phyloP scores from a whole-genome alignment of 1,140 invertebrate genomes.

The Drosophila nikananu region DNA sequence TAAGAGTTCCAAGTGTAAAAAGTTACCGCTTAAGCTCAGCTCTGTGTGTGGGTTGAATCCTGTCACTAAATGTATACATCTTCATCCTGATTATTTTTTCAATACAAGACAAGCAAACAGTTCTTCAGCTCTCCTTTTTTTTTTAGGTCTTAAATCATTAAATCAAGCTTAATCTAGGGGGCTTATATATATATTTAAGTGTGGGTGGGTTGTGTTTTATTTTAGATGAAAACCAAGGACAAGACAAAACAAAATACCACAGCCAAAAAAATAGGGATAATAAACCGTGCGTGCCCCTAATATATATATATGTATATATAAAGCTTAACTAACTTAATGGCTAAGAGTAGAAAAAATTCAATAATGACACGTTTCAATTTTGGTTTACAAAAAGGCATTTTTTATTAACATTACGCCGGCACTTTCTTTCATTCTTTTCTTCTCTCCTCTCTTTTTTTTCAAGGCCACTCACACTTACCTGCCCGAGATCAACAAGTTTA shows the following conservation, averaged over 20 bases:
- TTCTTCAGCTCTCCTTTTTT: slow-evolving; percentile 12
- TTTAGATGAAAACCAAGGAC: slow-evolving; percentile 55
- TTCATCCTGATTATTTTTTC: slow-evolving; percentile 14
- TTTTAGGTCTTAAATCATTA: slow-evolving; percentile 33
- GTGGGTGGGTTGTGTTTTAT: slow-evolving; percentile 36
- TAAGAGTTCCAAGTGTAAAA: slow-evolving; percentile 13
- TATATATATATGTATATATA: background rate
- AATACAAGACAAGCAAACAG: slow-evolving; percentile 75
- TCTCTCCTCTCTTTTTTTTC: background rate
- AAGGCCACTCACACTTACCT: slow-evolving; percentile 58
- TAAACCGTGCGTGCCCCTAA: slow-evolving; percentile 56
- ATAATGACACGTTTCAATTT: slow-evolving; percentile 82
- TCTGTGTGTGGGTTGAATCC: slow-evolving; percentile 30
- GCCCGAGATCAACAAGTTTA: slow-evolving; percentile 18
- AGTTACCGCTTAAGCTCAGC: slow-evolving; percentile 66
- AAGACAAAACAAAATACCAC: slow-evolving; percentile 68
- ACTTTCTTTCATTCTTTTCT: background rate
- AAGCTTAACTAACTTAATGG: slow-evolving; percentile 55
- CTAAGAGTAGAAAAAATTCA: slow-evolving; percentile 60
- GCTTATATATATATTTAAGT: slow-evolving; percentile 27
- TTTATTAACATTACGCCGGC: slow-evolving; percentile 64
- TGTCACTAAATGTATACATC: slow-evolving; percentile 40
- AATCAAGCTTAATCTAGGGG: slow-evolving; percentile 14
- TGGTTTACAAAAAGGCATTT: slow-evolving; percentile 69
- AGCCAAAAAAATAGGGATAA: slow-evolving; percentile 58